Conservation (phyloP, 2,797 vertebrate species). For the Pseudopleuronectes americanus region DNA sequence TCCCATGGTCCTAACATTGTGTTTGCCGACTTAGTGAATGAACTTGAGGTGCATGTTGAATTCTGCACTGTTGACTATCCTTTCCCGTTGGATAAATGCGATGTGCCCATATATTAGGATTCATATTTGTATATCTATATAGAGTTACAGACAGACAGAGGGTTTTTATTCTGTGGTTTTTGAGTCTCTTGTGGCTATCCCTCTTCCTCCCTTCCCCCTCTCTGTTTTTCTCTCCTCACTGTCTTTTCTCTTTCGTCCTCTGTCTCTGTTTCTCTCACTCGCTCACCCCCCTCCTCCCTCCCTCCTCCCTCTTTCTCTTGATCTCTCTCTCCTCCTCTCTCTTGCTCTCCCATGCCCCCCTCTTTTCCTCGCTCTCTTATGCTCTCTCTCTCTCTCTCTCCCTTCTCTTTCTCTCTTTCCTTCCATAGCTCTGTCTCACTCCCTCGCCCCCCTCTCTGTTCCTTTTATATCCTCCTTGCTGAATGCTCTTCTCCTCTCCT, state of each 20-base stretch:
- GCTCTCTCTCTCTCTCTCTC: constrained; percentile 70
- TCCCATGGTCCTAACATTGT: constrained; percentile 61
- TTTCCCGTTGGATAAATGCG: constrained; percentile 71
- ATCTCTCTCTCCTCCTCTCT: constrained; percentile 71
- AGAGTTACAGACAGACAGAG: constrained; percentile 81
- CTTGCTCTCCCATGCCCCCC: constrained; percentile 73
- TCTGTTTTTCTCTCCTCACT: constrained; percentile 82
- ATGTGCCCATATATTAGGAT: constrained; percentile 76
- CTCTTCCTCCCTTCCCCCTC: constrained; percentile 82
- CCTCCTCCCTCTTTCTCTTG: constrained; percentile 72
- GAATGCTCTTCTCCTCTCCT: constrained; percentile 87
- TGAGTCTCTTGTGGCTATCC: constrained; percentile 85
- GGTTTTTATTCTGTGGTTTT: constrained; percentile 85
- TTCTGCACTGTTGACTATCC: constrained; percentile 62
- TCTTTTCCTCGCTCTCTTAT: constrained; percentile 75
- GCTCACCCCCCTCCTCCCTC: constrained; percentile 70
- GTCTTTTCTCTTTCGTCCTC: constrained; percentile 82
- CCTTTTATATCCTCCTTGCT: constrained; percentile 87
- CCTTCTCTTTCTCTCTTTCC: constrained; percentile 77
- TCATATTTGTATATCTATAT: constrained; percentile 83
- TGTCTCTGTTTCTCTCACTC: constrained; percentile 81
- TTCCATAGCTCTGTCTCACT: constrained; percentile 80
- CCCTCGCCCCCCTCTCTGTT: constrained; percentile 81
- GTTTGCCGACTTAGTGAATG: constrained; percentile 77
- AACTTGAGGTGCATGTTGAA: constrained; percentile 77